Conservation (phyloP, 2,797 vertebrate genomes). For the Scyliorhinus canicula region DNA sequence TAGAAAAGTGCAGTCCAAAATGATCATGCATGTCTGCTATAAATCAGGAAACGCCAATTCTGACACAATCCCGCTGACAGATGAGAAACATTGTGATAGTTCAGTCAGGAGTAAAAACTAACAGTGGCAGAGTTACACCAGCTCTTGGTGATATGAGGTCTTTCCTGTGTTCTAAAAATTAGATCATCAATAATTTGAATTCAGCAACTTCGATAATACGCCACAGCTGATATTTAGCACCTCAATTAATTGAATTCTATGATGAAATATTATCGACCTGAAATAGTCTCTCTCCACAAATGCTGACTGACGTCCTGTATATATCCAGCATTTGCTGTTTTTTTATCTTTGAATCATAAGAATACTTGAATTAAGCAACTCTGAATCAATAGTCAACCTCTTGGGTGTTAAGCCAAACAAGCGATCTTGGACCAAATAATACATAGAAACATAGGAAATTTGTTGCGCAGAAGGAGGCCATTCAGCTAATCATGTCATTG, state of each 20-base stretch:
- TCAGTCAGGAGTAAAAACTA: neutral
- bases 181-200: neutral
- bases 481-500: too few species aligned
- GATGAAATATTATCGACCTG: neutral
- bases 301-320: neutral
- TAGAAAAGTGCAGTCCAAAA: neutral
- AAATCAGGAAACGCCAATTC: neutral
- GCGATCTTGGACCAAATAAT: neutral
- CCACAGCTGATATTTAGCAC: neutral
- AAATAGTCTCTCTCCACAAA: neutral
- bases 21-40: neutral
- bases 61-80: neutral
- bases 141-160: neutral
- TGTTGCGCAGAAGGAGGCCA: too few species aligned
- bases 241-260: neutral
- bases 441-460: too few species aligned
- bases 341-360: neutral
- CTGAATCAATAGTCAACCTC: neutral
- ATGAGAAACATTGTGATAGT: conserved; percentile 1
- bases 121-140: neutral
- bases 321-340: neutral
- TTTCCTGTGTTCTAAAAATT: neutral
- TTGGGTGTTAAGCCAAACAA: neutral
- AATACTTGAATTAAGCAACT: neutral
- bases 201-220: neutral